phyloP scores from a whole-genome alignment of 2,797 vertebrate genomes.

The Pangasius larnaudii region DNA sequence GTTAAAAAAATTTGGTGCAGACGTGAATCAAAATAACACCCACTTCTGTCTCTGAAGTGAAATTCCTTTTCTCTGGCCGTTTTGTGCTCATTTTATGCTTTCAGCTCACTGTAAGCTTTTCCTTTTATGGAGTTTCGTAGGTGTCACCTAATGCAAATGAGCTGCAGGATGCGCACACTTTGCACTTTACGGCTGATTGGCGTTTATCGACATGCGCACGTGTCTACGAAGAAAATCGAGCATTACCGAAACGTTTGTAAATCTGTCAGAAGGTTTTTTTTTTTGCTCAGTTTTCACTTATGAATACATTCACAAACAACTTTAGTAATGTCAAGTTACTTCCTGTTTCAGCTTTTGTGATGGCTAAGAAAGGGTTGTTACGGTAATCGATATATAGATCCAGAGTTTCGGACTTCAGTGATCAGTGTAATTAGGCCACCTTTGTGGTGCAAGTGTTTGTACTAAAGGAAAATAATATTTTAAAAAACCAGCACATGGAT shows the following conservation, averaged over 20 bases:
- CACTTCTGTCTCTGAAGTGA: neutral
- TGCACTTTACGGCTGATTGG: neutral
- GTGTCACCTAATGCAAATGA: neutral
- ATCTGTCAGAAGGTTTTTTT: neutral
- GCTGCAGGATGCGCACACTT: neutral
- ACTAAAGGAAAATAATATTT: neutral
- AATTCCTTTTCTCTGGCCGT: neutral
- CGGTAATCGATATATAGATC: too few relatives aligned
- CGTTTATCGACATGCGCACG: neutral
- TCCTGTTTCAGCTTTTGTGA: neutral
- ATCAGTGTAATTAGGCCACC: neutral
- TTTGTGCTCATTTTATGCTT: neutral
- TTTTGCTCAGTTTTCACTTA: neutral
- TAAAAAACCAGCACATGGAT: too few relatives aligned
- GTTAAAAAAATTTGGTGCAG: neutral
- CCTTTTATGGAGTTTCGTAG: neutral
- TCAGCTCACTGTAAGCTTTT: neutral
- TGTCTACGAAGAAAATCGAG: neutral
- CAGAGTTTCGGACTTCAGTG: neutral
- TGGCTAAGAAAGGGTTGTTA: neutral
- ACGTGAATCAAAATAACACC: neutral
- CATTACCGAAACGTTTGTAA: neutral
- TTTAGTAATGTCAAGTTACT: neutral
- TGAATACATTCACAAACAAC: neutral
- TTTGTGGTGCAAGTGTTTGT: neutral